Conservation (phyloP, 1,140 invertebrate species). For the Muscidifurax raptorellus region DNA sequence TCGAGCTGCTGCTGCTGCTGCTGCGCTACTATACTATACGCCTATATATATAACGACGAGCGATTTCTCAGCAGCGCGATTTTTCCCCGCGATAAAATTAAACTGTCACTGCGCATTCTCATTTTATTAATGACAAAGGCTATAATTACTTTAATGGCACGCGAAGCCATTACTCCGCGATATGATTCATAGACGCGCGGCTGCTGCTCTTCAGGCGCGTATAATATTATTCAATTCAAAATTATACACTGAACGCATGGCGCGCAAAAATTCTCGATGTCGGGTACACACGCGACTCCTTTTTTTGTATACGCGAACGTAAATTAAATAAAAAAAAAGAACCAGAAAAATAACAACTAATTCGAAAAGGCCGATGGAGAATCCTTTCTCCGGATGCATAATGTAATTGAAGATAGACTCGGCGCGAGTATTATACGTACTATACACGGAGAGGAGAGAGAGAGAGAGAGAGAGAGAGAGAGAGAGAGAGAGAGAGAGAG, state of each 20-base stretch:
- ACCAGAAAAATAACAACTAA: too few species aligned
- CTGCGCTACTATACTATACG: neutral
- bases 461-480: too few species aligned
- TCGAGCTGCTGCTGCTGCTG: neutral
- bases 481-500: too few species aligned
- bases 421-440: too few species aligned
- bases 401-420: neutral
- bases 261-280: too few species aligned
- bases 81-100: slow-evolving; percentile 39
- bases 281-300: too few species aligned
- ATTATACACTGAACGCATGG: neutral
- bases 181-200: slow-evolving; percentile 20
- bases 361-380: neutral
- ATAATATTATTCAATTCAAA: slow-evolving; percentile 29
- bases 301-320: too few species aligned
- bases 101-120: slow-evolving; percentile 32
- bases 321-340: too few species aligned
- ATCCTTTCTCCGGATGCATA: neutral
- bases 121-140: slow-evolving; percentile 47
- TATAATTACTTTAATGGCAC: slow-evolving; percentile 17
- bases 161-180: neutral
- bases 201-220: neutral
- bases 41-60: neutral
- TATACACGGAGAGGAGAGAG: too few species aligned
- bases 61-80: slow-evolving; percentile 13